Conservation (phyloP, 1,140 invertebrate genomes). For the Fopius arisanus region DNA sequence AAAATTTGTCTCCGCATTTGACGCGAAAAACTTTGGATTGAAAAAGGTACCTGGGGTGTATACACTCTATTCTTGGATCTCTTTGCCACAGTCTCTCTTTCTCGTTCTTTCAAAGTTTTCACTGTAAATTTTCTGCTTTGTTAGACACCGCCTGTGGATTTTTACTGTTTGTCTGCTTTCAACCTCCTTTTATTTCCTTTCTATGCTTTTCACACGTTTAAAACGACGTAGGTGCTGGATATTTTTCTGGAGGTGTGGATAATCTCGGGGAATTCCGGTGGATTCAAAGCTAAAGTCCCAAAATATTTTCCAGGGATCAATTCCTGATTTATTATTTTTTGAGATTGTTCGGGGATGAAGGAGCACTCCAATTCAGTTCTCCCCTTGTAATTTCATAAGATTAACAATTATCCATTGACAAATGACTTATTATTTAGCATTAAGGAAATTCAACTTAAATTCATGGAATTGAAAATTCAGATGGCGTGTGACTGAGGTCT, state of each 20-base stretch:
- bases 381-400: too few relatives aligned
- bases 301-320: slow-evolving; percentile 1
- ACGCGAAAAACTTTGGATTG: slow-evolving; percentile 55
- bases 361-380: too few relatives aligned
- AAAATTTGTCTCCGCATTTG: slow-evolving; percentile 63
- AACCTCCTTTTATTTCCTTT: slow-evolving; percentile 9
- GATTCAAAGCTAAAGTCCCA: slow-evolving; percentile 10
- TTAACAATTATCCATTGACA: too few relatives aligned
- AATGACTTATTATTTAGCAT: too few relatives aligned
- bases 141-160: slow-evolving; percentile 41
- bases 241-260: slow-evolving; percentile 28
- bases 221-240: not conserved
- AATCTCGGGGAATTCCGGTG: slow-evolving; percentile 17
- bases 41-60: slow-evolving; percentile 16
- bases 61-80: not conserved
- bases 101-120: not conserved
- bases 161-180: slow-evolving; percentile 33
- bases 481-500: too few relatives aligned
- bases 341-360: too few relatives aligned
- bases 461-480: too few relatives aligned
- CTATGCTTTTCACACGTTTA: slow-evolving; percentile 15
- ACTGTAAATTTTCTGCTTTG: slow-evolving; percentile 58
- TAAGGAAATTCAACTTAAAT: too few relatives aligned
- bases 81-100: not conserved
- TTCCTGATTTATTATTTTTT: too few relatives aligned